Conservation (phyloP, 2,113 vertebrate species). For the Apeltes quadracus region DNA sequence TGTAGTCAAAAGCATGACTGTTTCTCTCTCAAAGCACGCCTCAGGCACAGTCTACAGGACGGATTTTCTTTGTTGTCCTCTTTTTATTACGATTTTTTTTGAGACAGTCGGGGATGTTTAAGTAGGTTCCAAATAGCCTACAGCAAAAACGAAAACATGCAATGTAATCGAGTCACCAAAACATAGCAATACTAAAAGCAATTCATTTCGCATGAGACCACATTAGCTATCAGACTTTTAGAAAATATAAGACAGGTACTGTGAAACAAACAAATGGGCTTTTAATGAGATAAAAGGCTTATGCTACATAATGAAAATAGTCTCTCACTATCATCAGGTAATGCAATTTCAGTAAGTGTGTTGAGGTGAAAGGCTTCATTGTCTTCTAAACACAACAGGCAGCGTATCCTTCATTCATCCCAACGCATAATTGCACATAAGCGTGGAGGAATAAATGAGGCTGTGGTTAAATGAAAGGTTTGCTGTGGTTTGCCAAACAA, state of each 20-base stretch:
- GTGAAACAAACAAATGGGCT: slow-evolving; percentile 31
- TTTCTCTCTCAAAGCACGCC: slow-evolving; percentile 26
- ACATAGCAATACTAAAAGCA: slow-evolving; percentile 11
- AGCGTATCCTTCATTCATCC: slow-evolving; percentile 8
- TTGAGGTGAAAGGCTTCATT: slow-evolving; percentile 30
- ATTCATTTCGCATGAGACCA: not conserved
- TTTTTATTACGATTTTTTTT: slow-evolving; percentile 6
- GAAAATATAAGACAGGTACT: slow-evolving; percentile 5
- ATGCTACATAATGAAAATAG: slow-evolving; percentile 38
- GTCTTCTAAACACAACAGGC: slow-evolving; percentile 21
- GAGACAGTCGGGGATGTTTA: slow-evolving; percentile 12
- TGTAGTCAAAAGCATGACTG: slow-evolving; percentile 33
- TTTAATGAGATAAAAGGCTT: slow-evolving; percentile 35
- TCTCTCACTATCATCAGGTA: slow-evolving; percentile 29
- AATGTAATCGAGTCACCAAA: slow-evolving; percentile 22
- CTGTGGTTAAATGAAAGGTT: slow-evolving; percentile 15
- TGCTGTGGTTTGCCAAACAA: not conserved
- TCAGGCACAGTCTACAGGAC: slow-evolving; percentile 34
- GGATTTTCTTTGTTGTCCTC: slow-evolving; percentile 4
- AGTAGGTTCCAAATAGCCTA: slow-evolving; percentile 13
- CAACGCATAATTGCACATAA: slow-evolving; percentile 10
- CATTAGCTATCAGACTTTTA: slow-evolving; percentile 2
- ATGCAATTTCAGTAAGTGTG: slow-evolving; percentile 11
- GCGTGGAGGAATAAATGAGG: slow-evolving; percentile 9
- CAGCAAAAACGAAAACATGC: not conserved